Base-by-base conservation (phyloP, 2,797 vertebrate species). In the Mus spretus region DNA sequence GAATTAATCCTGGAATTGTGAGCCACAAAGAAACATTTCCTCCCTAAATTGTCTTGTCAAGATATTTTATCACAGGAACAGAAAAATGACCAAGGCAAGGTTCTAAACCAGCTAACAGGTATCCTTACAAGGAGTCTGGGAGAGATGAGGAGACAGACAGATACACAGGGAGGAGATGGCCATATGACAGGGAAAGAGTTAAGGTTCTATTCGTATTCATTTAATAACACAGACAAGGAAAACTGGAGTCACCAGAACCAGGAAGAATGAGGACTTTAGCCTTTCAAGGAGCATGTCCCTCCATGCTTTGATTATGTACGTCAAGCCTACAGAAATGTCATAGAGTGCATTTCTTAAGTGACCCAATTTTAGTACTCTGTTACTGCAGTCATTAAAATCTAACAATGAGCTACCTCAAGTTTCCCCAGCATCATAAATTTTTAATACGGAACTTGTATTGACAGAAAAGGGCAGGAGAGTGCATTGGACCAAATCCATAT, bases 391-490 rank as follows among this genome's bases (percentile, higher is more conserved):
- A 57, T 78, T 34, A 55, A 50, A 86, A 55, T 44, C 44, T 72
- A 84, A 65, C 3, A 53, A 37, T 80, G 37, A 86, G 26, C 19
- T 87, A 34, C 47, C 72, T 75, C 40, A 92, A 77, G 37, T 74
- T 79, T 95, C 40, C 53, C 92, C 20, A 59, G 44, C 74, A 95
- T 82, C 59, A 75, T 57, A 55, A 59, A 93, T 19, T 67, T 90
- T 94, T 78, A 88, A 63, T n/a, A 55, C 22, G 37, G 63, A 90
- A 13, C n/a, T 95, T 80, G 2, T 47, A 50, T 77, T 86, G 89
- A 47, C 47, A 74, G 26, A 79, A 75, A 96, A 85, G 2, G 67
- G 1, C 15, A 55, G n/a, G 17, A 63, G 26, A 92, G 37, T 85
- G 93, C 19, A 20, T 17, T 53, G 37, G 28, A 63, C 22, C 26